Conservation (phyloP, 1,140 invertebrate genomes). For the Manduca sexta region DNA sequence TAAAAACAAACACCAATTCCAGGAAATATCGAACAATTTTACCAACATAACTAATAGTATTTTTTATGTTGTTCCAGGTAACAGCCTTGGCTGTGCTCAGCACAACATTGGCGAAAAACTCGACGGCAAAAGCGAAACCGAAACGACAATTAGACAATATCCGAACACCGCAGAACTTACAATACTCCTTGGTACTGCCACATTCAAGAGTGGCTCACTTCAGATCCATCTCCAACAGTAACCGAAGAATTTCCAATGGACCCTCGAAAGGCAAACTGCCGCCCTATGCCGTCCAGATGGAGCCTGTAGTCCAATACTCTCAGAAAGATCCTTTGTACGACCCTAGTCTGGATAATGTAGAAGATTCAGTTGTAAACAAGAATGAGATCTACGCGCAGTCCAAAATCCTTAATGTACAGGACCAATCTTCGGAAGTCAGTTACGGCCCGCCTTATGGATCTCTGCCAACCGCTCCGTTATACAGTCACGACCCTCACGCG, state of each 20-base stretch:
- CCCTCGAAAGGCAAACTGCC: conserved; percentile 69
- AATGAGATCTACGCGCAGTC: conserved; percentile 71
- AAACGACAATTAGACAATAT: conserved; percentile 70
- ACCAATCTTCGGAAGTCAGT: conserved; percentile 62
- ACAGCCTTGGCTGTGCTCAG: conserved; percentile 68
- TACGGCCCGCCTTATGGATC: conserved; percentile 62
- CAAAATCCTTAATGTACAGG: conserved; percentile 73
- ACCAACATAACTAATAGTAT: neutral
- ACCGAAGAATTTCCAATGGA: conserved; percentile 68
- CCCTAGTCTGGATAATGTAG: conserved; percentile 58
- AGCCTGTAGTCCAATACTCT: conserved; percentile 84
- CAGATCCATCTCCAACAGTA: conserved; percentile 58
- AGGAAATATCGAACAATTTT: neutral
- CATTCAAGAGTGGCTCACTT: conserved; percentile 69
- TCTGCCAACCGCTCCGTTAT: conserved; percentile 66
- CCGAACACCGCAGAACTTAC: conserved; percentile 73
- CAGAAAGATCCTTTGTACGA: conserved; percentile 84
- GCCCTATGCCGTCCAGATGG: conserved; percentile 86
- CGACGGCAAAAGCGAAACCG: conserved; percentile 64
- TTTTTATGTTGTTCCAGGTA: conserved; percentile 61
- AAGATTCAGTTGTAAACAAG: conserved; percentile 62
- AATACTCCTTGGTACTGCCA: conserved; percentile 72
- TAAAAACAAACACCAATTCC: too few relatives aligned
- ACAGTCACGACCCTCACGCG: conserved; percentile 66
- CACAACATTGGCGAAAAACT: conserved; percentile 56